Evolutionary conservation across 2,113 vertebrate genomes (phyloP).

Genomic region (Corydoras maculifer): DNA sequence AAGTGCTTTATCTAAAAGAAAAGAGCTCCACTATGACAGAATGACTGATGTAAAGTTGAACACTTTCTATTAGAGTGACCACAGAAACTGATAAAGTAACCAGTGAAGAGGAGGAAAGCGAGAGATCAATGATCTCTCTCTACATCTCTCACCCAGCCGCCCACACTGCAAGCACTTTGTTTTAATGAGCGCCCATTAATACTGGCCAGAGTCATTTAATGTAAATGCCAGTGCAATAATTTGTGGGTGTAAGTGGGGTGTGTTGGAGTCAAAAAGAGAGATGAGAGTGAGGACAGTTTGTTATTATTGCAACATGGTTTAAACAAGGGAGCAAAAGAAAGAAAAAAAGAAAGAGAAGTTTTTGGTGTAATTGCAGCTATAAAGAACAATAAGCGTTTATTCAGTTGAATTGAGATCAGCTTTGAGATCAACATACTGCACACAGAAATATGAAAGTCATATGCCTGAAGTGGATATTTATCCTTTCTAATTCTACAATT

Average conservation of each 20-base stretch:
- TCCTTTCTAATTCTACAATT: too few species aligned
- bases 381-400: too few species aligned
- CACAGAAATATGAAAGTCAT: too few species aligned
- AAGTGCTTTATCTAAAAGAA: too few species aligned
- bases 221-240: conserved; percentile 21
- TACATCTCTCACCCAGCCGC: not conserved
- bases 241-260: conserved; percentile 10
- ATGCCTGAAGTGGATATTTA: too few species aligned
- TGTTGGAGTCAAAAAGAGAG: conserved; percentile 6
- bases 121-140: not conserved
- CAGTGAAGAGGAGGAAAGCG: not conserved
- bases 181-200: conserved; percentile 27
- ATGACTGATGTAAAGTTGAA: not conserved
- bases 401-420: too few species aligned
- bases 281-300: not conserved
- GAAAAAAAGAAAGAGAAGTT: too few species aligned
- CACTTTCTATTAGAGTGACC: not conserved
- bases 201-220: conserved; percentile 27
- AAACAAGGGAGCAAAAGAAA: too few species aligned
- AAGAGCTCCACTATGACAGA: not conserved
- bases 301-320: not conserved
- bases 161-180: conserved; percentile 13
- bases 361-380: too few species aligned
- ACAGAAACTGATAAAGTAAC: not conserved
- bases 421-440: too few species aligned